Conservation (phyloP, 2,113 vertebrate species). For the Neotragus moschatus region DNA sequence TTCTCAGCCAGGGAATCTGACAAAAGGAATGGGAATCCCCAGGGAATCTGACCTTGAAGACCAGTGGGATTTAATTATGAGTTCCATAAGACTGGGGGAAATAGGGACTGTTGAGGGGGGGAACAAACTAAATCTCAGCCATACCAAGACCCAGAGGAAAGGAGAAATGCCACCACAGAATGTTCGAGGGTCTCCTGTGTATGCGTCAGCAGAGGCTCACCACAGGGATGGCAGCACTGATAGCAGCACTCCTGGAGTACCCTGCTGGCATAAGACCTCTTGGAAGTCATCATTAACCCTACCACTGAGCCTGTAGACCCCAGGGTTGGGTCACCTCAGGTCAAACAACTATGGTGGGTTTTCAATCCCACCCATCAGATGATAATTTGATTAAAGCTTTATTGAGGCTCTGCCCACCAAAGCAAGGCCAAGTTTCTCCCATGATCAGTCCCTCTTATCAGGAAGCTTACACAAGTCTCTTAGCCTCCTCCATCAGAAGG, state of each 20-base stretch:
- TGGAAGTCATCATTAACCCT: neutral
- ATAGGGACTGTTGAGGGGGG: neutral
- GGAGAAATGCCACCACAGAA: neutral
- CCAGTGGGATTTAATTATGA: neutral
- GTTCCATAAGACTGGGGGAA: neutral
- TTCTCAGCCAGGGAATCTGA: neutral
- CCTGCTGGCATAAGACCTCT: neutral
- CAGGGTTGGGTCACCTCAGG: neutral
- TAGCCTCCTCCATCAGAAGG: neutral
- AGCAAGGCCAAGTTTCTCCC: neutral
- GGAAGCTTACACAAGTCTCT: neutral
- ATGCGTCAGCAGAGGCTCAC: neutral
- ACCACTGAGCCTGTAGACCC: neutral
- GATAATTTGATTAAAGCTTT: neutral
- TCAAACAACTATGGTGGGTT: neutral
- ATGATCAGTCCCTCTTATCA: neutral
- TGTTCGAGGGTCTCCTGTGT: neutral
- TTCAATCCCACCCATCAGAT: neutral
- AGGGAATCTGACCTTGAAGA: neutral
- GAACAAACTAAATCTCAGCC: neutral
- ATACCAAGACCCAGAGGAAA: neutral
- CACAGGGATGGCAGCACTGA: neutral
- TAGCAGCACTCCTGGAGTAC: neutral
- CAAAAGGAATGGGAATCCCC: neutral
- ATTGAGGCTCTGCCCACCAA: neutral